These are phyloP conservation scores for Elgaria multicarinata DNA, from an alignment of 2,113 vertebrate genomes.

Conservation along the genomic window DNA sequence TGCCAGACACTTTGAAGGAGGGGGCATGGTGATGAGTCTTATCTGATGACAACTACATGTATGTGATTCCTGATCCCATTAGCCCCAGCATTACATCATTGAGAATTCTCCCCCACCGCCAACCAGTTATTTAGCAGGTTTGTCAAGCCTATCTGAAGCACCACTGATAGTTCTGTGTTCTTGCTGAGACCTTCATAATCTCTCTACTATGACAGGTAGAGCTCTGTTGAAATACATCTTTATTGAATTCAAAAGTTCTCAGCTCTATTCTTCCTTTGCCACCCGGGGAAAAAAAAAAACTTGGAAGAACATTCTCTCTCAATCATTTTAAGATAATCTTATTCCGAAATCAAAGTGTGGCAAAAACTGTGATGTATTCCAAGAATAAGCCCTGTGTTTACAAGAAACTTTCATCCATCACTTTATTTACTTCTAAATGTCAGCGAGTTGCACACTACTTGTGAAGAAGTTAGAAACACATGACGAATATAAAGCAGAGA, in stretches of 20 bases:
- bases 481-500: not conserved
- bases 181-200: constrained; percentile 2
- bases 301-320: not conserved
- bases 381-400: constrained; percentile 11
- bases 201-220: not conserved
- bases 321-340: constrained; percentile 19
- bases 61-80: not conserved
- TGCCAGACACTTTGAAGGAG: not conserved
- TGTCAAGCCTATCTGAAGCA: not conserved
- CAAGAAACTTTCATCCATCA: constrained; percentile 7
- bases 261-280: not conserved
- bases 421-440: constrained; percentile 19
- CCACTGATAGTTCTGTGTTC: not conserved
- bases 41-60: not conserved
- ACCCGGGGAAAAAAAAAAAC: not conserved
- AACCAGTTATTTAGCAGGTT: not conserved
- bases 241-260: not conserved
- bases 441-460: not conserved
- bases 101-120: not conserved
- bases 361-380: constrained; percentile 18
- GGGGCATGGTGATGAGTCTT: not conserved
- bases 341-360: constrained; percentile 18
- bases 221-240: not conserved
- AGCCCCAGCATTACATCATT: not conserved
- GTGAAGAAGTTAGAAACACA: not conserved